Percentiles rank a stretch among this genome's conserved stretches.
Conservation (phyloP, 2,888 invertebrate species). For the Acanthacorydalis orientalis region DNA sequence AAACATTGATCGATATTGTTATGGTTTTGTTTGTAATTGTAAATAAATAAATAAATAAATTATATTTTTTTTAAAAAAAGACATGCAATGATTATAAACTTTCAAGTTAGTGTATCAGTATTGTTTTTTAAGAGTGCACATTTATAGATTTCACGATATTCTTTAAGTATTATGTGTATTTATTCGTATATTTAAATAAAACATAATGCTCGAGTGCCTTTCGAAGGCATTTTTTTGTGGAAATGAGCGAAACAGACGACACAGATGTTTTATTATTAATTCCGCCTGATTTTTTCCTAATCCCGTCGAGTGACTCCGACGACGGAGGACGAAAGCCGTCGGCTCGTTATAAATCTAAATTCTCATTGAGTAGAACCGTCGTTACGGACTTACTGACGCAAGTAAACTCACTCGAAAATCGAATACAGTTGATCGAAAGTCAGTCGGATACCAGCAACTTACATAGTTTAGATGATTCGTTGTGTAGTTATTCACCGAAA, state of each 20-base stretch:
- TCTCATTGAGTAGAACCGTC: slow-evolving; percentile 25
- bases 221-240: neutral
- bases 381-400: slow-evolving; percentile 45
- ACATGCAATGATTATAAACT: no score
- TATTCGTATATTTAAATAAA: no score
- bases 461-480: neutral
- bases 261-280: slow-evolving; percentile 66
- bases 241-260: slow-evolving; percentile 61
- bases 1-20: no score
- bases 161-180: no score
- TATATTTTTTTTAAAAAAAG: no score
- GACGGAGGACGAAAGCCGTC: slow-evolving; percentile 14
- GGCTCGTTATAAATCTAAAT: slow-evolving; percentile 17
- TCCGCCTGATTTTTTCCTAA: slow-evolving; percentile 56
- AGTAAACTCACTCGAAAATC: slow-evolving; percentile 36
- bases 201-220: no score
- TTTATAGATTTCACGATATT: no score
- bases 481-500: neutral
- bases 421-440: slow-evolving; percentile 31
- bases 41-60: no score
- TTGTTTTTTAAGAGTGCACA: no score
- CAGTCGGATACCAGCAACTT: slow-evolving; percentile 14
- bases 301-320: slow-evolving; percentile 40
- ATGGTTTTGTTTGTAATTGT: no score
- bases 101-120: no score